Evolutionary conservation across 2,888 invertebrate genomes (phyloP).

Genomic region (Gastracanthus pulcherrimus): DNA sequence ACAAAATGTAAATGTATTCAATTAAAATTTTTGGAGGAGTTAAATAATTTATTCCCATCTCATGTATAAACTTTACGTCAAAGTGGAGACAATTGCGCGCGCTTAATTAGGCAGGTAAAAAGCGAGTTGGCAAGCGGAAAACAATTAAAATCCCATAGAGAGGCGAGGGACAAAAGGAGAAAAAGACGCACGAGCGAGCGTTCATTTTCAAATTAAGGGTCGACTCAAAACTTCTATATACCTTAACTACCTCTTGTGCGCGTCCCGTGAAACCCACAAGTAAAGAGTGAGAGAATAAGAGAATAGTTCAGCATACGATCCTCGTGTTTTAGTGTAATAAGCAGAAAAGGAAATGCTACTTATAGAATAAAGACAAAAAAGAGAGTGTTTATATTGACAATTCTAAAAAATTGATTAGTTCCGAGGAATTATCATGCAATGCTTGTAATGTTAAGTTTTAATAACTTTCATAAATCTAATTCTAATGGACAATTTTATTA

Average conservation of each 20-base stretch:
- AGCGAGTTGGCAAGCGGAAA: constrained; percentile 37
- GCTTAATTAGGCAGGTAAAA: constrained; percentile 54
- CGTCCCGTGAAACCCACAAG: constrained; percentile 40
- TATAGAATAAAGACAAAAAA: not conserved
- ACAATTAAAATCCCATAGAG: constrained; percentile 55
- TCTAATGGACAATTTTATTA: too few species aligned
- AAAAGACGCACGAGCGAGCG: constrained; percentile 28
- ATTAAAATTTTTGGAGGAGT: constrained; percentile 5
- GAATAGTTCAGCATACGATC: not conserved
- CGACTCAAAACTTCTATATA: constrained; percentile 30
- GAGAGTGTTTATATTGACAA: too few species aligned
- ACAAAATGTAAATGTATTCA: too few species aligned
- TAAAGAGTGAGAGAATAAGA: constrained; percentile 18
- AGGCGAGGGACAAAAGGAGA: constrained; percentile 55
- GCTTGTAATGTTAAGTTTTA: too few species aligned
- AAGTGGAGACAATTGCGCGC: constrained; percentile 27
- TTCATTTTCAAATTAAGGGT: constrained; percentile 50
- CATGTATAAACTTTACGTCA: not conserved
- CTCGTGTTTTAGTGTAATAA: not conserved
- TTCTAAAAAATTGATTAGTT: too few species aligned
- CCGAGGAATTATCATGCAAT: too few species aligned
- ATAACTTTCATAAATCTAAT: too few species aligned
- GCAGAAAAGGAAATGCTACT: not conserved
- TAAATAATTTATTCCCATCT: constrained; percentile 4
- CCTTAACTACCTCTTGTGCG: constrained; percentile 44